Conservation (phyloP, 2,888 invertebrate genomes). For the Seira musarum region DNA sequence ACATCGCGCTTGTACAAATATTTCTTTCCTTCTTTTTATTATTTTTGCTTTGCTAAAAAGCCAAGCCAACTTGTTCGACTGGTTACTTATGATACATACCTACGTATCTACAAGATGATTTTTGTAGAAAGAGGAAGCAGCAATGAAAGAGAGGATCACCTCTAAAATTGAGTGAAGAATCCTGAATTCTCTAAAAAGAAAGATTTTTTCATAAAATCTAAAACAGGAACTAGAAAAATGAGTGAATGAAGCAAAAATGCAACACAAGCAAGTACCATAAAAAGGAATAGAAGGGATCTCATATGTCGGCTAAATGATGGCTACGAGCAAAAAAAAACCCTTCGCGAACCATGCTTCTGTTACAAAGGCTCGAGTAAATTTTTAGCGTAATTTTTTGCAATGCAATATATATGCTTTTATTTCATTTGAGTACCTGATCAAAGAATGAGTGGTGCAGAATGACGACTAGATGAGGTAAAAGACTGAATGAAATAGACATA, state of each 20-base stretch:
- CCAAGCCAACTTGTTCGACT: conserved; percentile 53
- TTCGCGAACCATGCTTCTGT: too few species aligned
- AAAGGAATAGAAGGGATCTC: too few species aligned
- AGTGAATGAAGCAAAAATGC: conserved; percentile 43
- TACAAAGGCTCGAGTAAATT: too few species aligned
- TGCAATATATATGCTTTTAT: too few species aligned
- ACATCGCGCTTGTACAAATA: conserved; percentile 12
- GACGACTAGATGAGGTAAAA: too few species aligned
- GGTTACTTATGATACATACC: conserved; percentile 38
- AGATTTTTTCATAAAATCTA: conserved; percentile 41
- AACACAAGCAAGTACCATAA: too few species aligned
- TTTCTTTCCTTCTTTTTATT: conserved; percentile 9
- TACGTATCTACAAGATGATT: neutral
- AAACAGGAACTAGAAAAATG: conserved; percentile 61
- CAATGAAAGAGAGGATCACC: conserved; percentile 21
- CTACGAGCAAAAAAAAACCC: too few species aligned
- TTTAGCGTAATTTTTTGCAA: too few species aligned
- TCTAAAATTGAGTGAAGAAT: conserved; percentile 50
- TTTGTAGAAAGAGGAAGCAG: conserved; percentile 24
- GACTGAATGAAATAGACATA: too few species aligned
- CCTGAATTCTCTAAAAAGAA: conserved; percentile 52
- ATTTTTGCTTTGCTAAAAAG: conserved; percentile 1
- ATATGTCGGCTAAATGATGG: too few species aligned
- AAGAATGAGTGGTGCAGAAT: too few species aligned
- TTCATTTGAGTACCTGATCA: too few species aligned